phyloP scores from a whole-genome alignment of 1,140 invertebrate species.

The Myzus persicae region DNA sequence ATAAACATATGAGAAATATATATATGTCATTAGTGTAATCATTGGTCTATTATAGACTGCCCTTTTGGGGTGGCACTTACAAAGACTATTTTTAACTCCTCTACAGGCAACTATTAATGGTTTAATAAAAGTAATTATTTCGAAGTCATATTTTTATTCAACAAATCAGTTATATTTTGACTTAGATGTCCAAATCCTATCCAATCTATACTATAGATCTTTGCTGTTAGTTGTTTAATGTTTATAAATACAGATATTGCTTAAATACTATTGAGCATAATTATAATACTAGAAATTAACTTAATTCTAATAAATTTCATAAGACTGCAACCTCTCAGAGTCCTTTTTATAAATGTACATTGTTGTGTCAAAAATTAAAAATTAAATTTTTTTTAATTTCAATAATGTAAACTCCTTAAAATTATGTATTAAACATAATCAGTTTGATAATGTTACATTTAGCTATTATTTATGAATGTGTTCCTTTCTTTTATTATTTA shows the following conservation, averaged over 20 bases:
- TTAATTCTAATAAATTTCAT: too few relatives aligned
- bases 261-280: not conserved
- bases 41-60: too few relatives aligned
- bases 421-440: not conserved
- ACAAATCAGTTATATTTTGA: not conserved
- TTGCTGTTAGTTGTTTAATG: not conserved
- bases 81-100: not conserved
- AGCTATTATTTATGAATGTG: not conserved
- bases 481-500: not conserved
- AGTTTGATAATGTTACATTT: not conserved
- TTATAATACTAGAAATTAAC: not conserved
- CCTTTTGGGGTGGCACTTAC: not conserved
- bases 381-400: not conserved
- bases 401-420: slow-evolving; percentile 2
- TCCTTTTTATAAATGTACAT: not conserved
- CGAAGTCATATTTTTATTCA: not conserved
- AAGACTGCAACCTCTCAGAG: not conserved
- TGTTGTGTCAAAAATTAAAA: not conserved
- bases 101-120: not conserved
- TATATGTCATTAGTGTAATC: not conserved
- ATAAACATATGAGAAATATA: not conserved
- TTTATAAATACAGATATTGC: not conserved
- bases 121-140: not conserved
- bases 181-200: not conserved
- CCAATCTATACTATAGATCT: not conserved